phyloP scores from a whole-genome alignment of 2,888 invertebrate genomes.

The Eupithecia inturbata region DNA sequence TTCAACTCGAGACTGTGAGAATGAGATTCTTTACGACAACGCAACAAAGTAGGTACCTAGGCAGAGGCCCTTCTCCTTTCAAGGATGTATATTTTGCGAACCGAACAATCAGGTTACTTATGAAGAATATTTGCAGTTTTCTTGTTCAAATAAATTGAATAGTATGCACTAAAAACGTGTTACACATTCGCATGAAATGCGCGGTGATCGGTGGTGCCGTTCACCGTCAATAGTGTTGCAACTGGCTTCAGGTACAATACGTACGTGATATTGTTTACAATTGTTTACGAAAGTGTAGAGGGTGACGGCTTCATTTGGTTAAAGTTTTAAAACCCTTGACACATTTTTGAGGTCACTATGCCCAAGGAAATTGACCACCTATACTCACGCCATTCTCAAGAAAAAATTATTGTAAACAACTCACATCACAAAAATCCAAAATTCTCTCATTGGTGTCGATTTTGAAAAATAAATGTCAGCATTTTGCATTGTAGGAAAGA shows the following conservation, averaged over 20 bases:
- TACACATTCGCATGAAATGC: slow-evolving; percentile 55
- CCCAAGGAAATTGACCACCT: neutral
- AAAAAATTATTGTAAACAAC: neutral
- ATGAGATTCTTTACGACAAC: neutral
- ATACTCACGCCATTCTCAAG: neutral
- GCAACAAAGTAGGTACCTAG: neutral
- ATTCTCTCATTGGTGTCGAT: too few species aligned
- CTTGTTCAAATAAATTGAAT: slow-evolving; percentile 48
- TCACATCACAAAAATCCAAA: too few species aligned
- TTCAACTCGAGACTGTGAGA: neutral
- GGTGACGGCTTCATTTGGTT: slow-evolving; percentile 9
- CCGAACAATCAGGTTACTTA: slow-evolving; percentile 30
- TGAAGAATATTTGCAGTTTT: slow-evolving; percentile 37
- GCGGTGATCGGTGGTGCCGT: slow-evolving; percentile 44
- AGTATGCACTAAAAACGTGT: slow-evolving; percentile 52
- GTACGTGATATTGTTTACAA: slow-evolving; percentile 76
- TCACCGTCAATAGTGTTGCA: slow-evolving; percentile 66
- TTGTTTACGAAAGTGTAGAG: slow-evolving; percentile 71
- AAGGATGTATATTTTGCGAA: slow-evolving; percentile 28
- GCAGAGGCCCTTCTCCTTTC: slow-evolving; percentile 28
- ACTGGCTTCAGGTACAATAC: slow-evolving; percentile 49
- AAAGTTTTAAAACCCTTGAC: slow-evolving; percentile 6
- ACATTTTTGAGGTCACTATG: slow-evolving; percentile 6
- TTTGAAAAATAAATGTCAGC: too few species aligned
- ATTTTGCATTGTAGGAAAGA: too few species aligned